Conservation (phyloP, 2,888 invertebrate species). For the Pheosia tremula region DNA sequence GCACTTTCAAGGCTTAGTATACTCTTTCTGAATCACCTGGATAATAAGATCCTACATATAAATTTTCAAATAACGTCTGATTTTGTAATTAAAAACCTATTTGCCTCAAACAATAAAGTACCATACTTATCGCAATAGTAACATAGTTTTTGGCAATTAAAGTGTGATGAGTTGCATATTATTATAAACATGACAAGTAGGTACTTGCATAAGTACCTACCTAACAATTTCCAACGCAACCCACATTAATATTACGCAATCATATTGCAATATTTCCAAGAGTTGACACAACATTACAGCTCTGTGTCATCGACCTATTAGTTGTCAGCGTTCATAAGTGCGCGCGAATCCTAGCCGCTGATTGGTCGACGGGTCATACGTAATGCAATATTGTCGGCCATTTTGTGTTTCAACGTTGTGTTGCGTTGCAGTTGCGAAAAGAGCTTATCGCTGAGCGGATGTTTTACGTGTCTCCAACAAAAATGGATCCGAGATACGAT, state of each 20-base stretch:
- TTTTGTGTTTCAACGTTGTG: constrained; percentile 28
- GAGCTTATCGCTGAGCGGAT: constrained; percentile 14
- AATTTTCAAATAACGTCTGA: too few relatives aligned
- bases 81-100: too few relatives aligned
- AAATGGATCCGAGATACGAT: constrained; percentile 31
- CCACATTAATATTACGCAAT: constrained; percentile 36
- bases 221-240: not conserved
- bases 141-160: too few relatives aligned
- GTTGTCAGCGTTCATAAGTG: constrained; percentile 14
- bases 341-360: constrained; percentile 16
- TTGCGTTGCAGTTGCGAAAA: constrained; percentile 43
- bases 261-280: constrained; percentile 25
- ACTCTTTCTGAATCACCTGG: too few relatives aligned
- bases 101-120: too few relatives aligned
- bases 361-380: constrained; percentile 24
- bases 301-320: constrained; percentile 30
- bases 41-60: too few relatives aligned
- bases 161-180: too few relatives aligned
- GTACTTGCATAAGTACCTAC: not conserved
- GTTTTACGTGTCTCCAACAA: constrained; percentile 12
- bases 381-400: constrained; percentile 33
- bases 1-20: too few relatives aligned
- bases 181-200: not conserved
- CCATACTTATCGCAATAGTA: too few relatives aligned
- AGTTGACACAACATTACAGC: constrained; percentile 1